Conservation (phyloP, 2,113 vertebrate species). For the Pituophis catenifer region DNA sequence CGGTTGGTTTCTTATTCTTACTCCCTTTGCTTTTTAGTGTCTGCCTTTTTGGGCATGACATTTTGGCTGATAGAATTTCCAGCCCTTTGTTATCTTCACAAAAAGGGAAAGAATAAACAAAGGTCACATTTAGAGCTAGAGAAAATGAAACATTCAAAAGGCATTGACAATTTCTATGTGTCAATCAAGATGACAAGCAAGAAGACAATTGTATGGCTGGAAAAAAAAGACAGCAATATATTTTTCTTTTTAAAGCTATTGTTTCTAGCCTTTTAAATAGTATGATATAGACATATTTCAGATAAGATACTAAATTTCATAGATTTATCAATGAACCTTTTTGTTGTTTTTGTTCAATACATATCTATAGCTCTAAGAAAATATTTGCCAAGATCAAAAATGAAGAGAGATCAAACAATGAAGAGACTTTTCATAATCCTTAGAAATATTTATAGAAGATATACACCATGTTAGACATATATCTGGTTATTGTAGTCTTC, state of each 20-base stretch:
- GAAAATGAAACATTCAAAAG: conserved; percentile 23
- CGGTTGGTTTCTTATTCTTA: conserved; percentile 4
- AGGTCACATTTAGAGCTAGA: conserved; percentile 16
- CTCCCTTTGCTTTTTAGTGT: conserved; percentile 21
- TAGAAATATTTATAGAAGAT: conserved; percentile 1
- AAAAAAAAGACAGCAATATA: background rate
- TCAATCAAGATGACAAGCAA: conserved; percentile 13
- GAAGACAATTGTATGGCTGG: background rate
- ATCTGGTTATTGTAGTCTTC: conserved; percentile 14
- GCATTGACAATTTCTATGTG: conserved; percentile 8
- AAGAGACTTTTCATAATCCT: background rate
- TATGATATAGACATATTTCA: background rate
- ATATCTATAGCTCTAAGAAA: background rate
- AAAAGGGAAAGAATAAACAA: conserved; percentile 31
- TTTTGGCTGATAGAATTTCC: conserved; percentile 50
- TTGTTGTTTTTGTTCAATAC: background rate
- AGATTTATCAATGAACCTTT: background rate
- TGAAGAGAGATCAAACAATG: background rate
- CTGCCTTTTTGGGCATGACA: conserved; percentile 37
- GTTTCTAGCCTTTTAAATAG: background rate
- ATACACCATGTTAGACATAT: background rate
- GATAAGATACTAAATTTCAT: background rate
- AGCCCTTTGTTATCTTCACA: conserved; percentile 35
- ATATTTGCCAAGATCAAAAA: background rate
- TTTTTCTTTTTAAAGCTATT: background rate